Evolutionary conservation across 2,113 vertebrate species (phyloP), one percentile per base, ranked within the genome.

Genomic region (Uria lomvia): DNA sequence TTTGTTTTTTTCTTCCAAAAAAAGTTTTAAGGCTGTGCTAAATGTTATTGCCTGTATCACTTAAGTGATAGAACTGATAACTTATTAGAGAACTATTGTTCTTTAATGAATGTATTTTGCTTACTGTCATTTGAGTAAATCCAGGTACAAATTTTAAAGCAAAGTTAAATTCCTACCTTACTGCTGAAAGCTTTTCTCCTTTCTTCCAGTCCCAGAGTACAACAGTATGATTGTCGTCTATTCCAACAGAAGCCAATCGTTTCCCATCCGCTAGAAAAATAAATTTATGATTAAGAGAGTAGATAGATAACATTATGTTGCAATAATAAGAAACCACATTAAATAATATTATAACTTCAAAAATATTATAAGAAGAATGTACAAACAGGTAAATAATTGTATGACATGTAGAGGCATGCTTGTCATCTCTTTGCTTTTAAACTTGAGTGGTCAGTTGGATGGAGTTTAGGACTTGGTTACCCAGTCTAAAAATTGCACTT

Each of bases 131-230:
- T 52, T 85, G 27, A 78, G 14, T 55, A 92, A 83, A 76, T 49
- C 6, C 45, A 88, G n/a, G 30, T 40, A 53, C 8, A 80, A 67
- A 60, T 77, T 71, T 79, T 55, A 55, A 70, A 80, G 32, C 7
- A 8, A 8, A 63, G 24, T 34, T 78, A 78, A 88, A 66, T 70
- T 97, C 98, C 89, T 82, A 99, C 99, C 99, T 98, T 96, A 99
- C 98, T 91, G 98, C 94, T 66, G 99, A 99, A 66, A 99, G 98
- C 84, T 99, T 99, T 97, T 99, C 99, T 93, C 99, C 99, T 94
- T 99, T 99, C 92, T 98, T 99, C 99, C 99, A 99, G 60, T 99
- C 99, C 99, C 99, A 99, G 45, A 99, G 98, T 76, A 99, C 98
- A 95, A 99, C 84, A 73, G 98, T 99, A 95, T 99, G 99, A 98